Base-by-base conservation (phyloP, 2,888 invertebrate species). In the Anarsia innoxiella region DNA sequence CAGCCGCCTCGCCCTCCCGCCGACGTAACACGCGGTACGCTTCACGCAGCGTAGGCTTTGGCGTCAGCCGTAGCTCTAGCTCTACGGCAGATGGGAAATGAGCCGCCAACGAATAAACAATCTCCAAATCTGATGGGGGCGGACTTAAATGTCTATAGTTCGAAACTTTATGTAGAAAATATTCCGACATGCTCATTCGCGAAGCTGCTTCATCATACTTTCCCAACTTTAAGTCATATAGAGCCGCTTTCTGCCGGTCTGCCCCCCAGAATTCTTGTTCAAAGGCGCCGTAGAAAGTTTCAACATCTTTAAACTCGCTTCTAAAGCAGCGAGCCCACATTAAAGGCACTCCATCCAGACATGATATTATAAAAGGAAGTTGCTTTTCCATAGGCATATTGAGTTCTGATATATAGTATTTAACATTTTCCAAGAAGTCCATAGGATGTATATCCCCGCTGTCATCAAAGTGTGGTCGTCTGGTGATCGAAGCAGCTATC, bases 251-350 rank as follows among this genome's bases (percentile, higher is more conserved):
- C 47, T 84, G 84, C 36, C 80, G 57, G 15, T 82, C 83, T 1
- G 70, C 59, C 2, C 84, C 79, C 84, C 84, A 84, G 49, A 80
- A 84, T 40, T 84, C 84, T 46, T 78, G 72, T 50, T 83, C 83
- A 39, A 84, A 84, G 9, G 79, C 75, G 5, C 49, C 55, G 44
- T 72, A 82, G 53, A 84, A 83, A 16, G 53, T 58, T 32, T 76
- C 65, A 2, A 71, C 57, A 29, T 72, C 68, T 51, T 65, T 68
- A 41, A 84, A 82, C 43, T 84, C 84, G 39, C 46, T 67, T 44
- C 66, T 66, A 42, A 84, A 84, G 53, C 84, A 84, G 2, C 83
- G 73, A 12, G 79, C 82, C 84, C 84, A 84, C 75, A 83, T 70
- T 0, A 80, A 62, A 8, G 84, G 84, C 9, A 80, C 63, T 14